Evolutionary conservation across 2,113 vertebrate genomes (phyloP), one percentile per base, ranked within the genome.

Genomic region (Nothoprocta perdicaria): DNA sequence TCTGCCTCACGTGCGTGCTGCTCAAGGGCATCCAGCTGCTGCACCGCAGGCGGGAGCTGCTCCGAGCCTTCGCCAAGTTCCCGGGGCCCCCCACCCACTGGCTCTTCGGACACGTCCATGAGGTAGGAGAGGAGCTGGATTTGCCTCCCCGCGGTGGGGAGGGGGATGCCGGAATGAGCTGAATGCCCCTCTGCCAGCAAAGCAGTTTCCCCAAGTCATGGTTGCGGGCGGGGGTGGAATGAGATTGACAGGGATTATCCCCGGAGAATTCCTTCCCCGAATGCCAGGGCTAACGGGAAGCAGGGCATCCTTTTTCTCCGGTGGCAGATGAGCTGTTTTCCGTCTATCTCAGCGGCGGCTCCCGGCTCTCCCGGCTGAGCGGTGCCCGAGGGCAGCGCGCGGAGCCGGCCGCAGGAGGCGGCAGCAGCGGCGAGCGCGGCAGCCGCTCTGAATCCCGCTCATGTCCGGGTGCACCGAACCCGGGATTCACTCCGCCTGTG

Each of bases 1-100:
- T 98, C 35, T 96, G 97, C 92, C 65, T 98, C 43, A 90, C 96
- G 5, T 92, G 92, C 29, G 72, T 96, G 31, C 79, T 97, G 72
- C 73, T 98, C 55, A 97, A 98, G 83, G 68, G 96, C 43, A 78
- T 96, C 55, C 77, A 80, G 80, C 95, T 98, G 40, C 86, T 97
- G 50, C 72, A 95, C 15, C 85, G 96, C 46, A 97, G 97, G 26
- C 96, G 93, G 85, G 95, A 85, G 81, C 88, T 98, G 81, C 82
- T 95, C 65, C 87, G 84, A 29, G 96, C 95, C 8, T 69, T 99
- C 82, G 94, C 96, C 26, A 83, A 50, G 12, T 99, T 98, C 68
- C 97, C 98, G 13, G 98, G 98, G 2, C 95, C 98, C 14, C 97
- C 98, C 1, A 84, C 89, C 0, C 98, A 98, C 76, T 98, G 98